A percentile compares a stretch with the other conserved stretches of the same genome.
Evolutionary conservation across 2,113 vertebrate genomes (phyloP).

Genomic region (Chloropsis cyanopogon): DNA sequence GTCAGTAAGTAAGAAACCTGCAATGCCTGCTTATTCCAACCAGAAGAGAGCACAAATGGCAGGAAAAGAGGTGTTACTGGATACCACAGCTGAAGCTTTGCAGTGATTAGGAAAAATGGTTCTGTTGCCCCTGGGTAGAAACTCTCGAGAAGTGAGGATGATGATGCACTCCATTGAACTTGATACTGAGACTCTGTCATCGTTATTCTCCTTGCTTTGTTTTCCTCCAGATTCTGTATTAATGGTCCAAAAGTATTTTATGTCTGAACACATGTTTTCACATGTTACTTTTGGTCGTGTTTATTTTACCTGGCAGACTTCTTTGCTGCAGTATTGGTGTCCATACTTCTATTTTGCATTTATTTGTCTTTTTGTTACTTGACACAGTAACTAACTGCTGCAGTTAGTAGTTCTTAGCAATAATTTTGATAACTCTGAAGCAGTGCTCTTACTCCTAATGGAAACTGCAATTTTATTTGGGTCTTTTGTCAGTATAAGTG

Average conservation of each 20-base stretch:
- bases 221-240: not conserved
- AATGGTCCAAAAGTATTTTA: not conserved
- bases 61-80: not conserved
- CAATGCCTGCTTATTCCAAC: not conserved
- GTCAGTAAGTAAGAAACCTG: not conserved
- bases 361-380: conserved; percentile 1
- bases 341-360: not conserved
- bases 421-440: conserved; percentile 45
- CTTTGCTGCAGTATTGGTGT: not conserved
- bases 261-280: not conserved
- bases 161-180: not conserved
- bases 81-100: not conserved
- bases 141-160: not conserved
- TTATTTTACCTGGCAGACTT: not conserved
- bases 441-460: conserved; percentile 55
- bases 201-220: not conserved
- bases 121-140: not conserved
- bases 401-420: conserved; percentile 7
- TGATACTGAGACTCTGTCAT: not conserved
- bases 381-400: conserved; percentile 16
- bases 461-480: conserved; percentile 58
- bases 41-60: not conserved
- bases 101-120: not conserved
- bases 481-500: conserved; percentile 40
- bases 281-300: not conserved